Percentiles rank a stretch among this genome's conserved stretches.
phyloP scores from a whole-genome alignment of 2,888 invertebrate species.

The Emmelina monodactyla region DNA sequence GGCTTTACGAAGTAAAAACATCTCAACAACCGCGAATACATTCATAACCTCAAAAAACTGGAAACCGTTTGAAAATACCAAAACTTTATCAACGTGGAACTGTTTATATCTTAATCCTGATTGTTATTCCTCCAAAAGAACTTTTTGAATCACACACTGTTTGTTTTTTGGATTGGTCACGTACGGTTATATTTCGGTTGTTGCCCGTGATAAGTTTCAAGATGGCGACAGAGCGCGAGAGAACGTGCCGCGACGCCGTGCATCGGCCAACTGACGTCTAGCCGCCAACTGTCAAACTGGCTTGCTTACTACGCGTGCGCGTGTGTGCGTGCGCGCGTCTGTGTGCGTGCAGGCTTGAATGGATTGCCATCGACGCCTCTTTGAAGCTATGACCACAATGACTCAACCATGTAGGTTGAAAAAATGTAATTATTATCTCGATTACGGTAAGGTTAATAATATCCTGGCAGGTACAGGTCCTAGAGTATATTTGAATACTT shows the following conservation, averaged over 20 bases:
- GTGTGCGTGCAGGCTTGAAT: slow-evolving; percentile 19
- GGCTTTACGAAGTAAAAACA: slow-evolving; percentile 27
- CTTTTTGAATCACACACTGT: slow-evolving; percentile 30
- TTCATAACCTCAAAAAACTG: slow-evolving; percentile 28
- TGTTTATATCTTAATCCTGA: slow-evolving; percentile 7
- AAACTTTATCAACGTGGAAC: slow-evolving; percentile 22
- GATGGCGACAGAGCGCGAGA: slow-evolving; percentile 38
- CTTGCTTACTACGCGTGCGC: no score
- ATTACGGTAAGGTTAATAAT: no score
- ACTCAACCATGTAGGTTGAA: no score
- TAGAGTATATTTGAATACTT: no score
- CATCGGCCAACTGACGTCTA: slow-evolving; percentile 53
- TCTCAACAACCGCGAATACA: slow-evolving; percentile 22
- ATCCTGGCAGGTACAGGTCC: no score
- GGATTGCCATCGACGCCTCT: no score
- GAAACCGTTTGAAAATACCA: slow-evolving; percentile 33
- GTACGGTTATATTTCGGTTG: slow-evolving; percentile 48
- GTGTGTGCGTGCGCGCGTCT: slow-evolving; percentile 24
- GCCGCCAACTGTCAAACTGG: slow-evolving; percentile 57
- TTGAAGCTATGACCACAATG: no score
- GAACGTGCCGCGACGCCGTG: slow-evolving; percentile 53
- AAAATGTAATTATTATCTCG: no score
- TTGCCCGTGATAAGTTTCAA: slow-evolving; percentile 38
- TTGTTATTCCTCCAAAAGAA: slow-evolving; percentile 24
- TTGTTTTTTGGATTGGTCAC: slow-evolving; percentile 31